These are phyloP conservation scores for Indri indri DNA, from an alignment of 2,113 vertebrate genomes.

Conservation along the genomic window DNA sequence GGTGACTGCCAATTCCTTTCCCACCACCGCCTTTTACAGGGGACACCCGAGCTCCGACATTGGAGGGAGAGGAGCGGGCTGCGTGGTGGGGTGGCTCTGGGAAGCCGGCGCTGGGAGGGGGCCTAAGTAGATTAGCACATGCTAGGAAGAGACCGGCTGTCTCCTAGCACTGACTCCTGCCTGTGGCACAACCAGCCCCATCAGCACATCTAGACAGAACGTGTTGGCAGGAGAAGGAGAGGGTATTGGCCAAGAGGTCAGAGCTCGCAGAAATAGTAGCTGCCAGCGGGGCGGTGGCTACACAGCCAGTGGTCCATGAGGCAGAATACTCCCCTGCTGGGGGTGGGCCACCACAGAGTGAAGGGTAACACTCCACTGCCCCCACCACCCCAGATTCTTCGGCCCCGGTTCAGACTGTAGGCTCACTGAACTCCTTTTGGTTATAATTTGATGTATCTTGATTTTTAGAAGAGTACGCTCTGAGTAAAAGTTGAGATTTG, in stretches of 20 bases:
- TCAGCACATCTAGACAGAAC: background rate
- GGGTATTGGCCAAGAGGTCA: background rate
- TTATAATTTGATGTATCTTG: background rate
- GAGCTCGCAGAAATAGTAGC: background rate
- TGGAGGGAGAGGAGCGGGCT: no score
- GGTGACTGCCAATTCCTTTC: background rate
- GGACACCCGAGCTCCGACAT: background rate
- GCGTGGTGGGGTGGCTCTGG: rapidly evolving
- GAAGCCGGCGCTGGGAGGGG: no score
- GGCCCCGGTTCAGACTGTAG: no score
- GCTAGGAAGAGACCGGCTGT: background rate
- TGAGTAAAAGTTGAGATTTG: background rate
- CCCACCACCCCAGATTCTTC: background rate
- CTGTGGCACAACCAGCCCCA: background rate
- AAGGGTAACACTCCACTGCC: rapidly evolving
- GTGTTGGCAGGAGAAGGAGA: background rate
- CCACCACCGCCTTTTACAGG: background rate
- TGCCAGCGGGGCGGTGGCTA: rapidly evolving
- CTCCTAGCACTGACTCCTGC: background rate
- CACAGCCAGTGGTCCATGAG: no score
- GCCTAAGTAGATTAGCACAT: background rate
- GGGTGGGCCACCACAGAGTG: no score
- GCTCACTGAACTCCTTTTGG: no score
- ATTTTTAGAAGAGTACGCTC: background rate
- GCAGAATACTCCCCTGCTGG: rapidly evolving